phyloP scores from a whole-genome alignment of 53 echinoderm and acorn worm genomes.

The Temnopleurus reevesii region DNA sequence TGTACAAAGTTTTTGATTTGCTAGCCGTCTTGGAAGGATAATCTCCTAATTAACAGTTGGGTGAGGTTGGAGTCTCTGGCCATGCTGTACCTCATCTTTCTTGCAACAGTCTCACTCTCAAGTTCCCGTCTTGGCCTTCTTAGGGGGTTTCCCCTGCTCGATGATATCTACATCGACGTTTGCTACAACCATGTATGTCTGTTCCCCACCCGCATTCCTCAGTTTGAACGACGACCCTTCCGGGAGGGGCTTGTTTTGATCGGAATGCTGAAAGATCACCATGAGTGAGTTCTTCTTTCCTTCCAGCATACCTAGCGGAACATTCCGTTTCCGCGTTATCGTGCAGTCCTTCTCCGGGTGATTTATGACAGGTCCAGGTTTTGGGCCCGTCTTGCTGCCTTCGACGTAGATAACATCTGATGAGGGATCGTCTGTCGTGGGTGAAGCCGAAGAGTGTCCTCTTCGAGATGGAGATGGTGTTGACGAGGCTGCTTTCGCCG shows the following conservation, averaged over 20 bases:
- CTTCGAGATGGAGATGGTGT: neutral
- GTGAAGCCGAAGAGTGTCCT: no score
- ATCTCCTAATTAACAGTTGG: no score
- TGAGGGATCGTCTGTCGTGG: no score
- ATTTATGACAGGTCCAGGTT: neutral
- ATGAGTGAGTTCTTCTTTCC: conserved; percentile 39
- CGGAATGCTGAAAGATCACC: conserved; percentile 44
- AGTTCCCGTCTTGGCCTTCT: neutral
- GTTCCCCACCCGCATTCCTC: conserved; percentile 16
- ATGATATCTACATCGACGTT: conserved; percentile 46
- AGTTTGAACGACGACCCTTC: conserved; percentile 41
- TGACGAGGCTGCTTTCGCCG: neutral
- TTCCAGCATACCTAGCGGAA: conserved; percentile 39
- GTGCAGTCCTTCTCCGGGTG: conserved; percentile 3
- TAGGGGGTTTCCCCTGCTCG: conserved; percentile 2
- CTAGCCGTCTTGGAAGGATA: no score
- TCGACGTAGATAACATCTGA: neutral
- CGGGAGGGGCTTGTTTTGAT: conserved; percentile 16
- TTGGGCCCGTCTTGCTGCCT: neutral
- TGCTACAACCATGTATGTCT: conserved; percentile 22
- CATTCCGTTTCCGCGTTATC: conserved; percentile 15
- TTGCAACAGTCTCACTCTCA: no score
- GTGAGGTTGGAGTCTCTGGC: no score
- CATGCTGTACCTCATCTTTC: no score
- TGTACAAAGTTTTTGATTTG: no score